phyloP scores from a whole-genome alignment of 1,140 invertebrate genomes.

The Temnothorax longispinosus region DNA sequence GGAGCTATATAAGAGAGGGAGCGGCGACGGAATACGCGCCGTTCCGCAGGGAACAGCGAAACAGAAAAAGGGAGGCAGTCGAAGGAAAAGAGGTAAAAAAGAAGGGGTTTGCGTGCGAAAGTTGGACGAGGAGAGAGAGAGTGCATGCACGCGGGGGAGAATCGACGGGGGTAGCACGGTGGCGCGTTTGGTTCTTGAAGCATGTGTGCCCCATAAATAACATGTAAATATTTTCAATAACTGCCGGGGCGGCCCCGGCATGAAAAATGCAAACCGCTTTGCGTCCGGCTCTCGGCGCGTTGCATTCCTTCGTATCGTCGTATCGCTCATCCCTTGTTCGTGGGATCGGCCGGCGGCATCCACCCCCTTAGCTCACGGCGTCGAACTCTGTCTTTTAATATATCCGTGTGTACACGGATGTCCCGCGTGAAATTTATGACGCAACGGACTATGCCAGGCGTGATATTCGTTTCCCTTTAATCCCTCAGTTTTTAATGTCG shows the following conservation, averaged over 20 bases:
- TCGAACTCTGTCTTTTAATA: slow-evolving; percentile 80
- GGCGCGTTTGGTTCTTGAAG: slow-evolving; percentile 77
- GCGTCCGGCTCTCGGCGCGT: slow-evolving; percentile 72
- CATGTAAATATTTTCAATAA: slow-evolving; percentile 85
- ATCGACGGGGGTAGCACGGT: slow-evolving; percentile 62
- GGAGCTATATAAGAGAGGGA: background rate
- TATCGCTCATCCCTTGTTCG: slow-evolving; percentile 44
- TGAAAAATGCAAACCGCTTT: slow-evolving; percentile 84
- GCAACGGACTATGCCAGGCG: slow-evolving; percentile 57
- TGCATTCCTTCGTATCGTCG: slow-evolving; percentile 66
- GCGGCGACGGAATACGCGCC: slow-evolving; percentile 13
- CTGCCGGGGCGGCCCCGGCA: slow-evolving; percentile 77
- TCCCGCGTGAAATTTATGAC: slow-evolving; percentile 80
- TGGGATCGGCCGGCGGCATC: slow-evolving; percentile 33
- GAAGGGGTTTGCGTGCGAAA: slow-evolving; percentile 37
- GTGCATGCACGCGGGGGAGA: slow-evolving; percentile 13
- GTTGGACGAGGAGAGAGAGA: background rate
- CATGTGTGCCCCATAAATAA: slow-evolving; percentile 84
- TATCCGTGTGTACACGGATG: slow-evolving; percentile 79
- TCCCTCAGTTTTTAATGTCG: slow-evolving; percentile 32
- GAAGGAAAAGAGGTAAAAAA: slow-evolving; percentile 40
- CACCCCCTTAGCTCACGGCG: slow-evolving; percentile 44
- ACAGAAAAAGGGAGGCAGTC: slow-evolving; percentile 52
- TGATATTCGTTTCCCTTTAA: slow-evolving; percentile 82
- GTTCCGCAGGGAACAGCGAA: slow-evolving; percentile 33